A percentile compares a stretch with the other conserved stretches of the same genome.
phyloP scores from a whole-genome alignment of 2,888 invertebrate genomes.

The Hanleya hanleyi region DNA sequence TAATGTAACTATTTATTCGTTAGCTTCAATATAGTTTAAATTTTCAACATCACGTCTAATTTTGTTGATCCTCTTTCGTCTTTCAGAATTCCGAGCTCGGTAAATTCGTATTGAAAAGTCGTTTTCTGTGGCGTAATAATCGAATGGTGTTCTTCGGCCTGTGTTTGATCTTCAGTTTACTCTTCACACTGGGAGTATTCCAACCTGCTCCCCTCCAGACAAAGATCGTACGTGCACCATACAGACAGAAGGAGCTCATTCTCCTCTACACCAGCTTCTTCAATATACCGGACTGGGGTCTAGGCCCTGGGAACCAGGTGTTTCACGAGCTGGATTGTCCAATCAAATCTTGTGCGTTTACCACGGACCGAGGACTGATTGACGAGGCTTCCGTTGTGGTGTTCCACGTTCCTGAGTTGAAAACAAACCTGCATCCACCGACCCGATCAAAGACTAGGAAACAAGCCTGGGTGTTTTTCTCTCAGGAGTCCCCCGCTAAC shows the following conservation, averaged over 20 bases:
- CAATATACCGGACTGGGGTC: slow-evolving; percentile 21
- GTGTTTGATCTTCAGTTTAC: no score
- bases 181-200: no score
- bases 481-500: neutral
- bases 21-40: no score
- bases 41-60: no score
- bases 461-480: neutral
- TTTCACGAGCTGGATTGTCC: slow-evolving; percentile 31
- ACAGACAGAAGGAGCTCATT: slow-evolving; percentile 19
- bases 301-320: slow-evolving; percentile 31
- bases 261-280: slow-evolving; percentile 34
- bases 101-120: no score
- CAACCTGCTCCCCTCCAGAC: no score
- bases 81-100: no score
- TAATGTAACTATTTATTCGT: no score
- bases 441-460: neutral
- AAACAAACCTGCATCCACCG: neutral
- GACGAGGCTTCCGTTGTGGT: slow-evolving; percentile 30
- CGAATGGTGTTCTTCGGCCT: no score
- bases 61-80: no score
- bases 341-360: slow-evolving; percentile 22
- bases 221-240: no score
- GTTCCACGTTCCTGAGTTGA: slow-evolving; percentile 33
- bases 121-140: no score
- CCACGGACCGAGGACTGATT: slow-evolving; percentile 17